These are phyloP conservation scores for Gadopsis marmoratus DNA, from an alignment of 2,797 vertebrate species.

Conservation along the genomic window DNA sequence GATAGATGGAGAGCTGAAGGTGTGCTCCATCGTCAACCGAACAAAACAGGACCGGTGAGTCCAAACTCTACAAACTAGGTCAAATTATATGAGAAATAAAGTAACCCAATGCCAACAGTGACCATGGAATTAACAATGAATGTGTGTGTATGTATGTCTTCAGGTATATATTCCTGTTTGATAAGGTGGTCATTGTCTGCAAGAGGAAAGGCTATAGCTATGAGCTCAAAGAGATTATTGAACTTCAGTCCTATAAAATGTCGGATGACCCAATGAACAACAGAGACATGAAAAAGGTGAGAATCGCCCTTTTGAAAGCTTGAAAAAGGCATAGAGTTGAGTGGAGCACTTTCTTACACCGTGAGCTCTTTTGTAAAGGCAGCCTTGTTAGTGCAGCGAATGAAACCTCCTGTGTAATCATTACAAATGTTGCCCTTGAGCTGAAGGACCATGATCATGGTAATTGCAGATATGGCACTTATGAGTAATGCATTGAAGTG, in stretches of 20 bases:
- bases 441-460: constrained; percentile 62
- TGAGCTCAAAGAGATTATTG: constrained; percentile 97
- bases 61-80: not conserved
- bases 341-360: not conserved
- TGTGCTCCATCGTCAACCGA: constrained; percentile 95
- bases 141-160: constrained; percentile 25
- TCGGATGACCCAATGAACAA: constrained; percentile 98
- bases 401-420: constrained; percentile 49
- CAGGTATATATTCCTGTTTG: constrained; percentile 98
- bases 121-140: not conserved
- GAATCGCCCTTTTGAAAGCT: not conserved
- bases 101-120: too few relatives aligned
- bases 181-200: constrained; percentile 99
- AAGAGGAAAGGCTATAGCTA: constrained; percentile 97
- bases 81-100: not conserved
- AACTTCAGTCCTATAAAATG: constrained; percentile 96
- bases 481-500: constrained; percentile 63
- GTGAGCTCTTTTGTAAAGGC: constrained; percentile 21
- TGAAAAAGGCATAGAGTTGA: not conserved
- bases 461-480: constrained; percentile 69
- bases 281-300: constrained; percentile 97
- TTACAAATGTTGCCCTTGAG: constrained; percentile 70
- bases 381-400: constrained; percentile 1
- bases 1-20: constrained; percentile 97
- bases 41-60: constrained; percentile 97